Evolutionary conservation across 2,113 vertebrate species (phyloP).

Genomic region (Sturnira hondurensis): DNA sequence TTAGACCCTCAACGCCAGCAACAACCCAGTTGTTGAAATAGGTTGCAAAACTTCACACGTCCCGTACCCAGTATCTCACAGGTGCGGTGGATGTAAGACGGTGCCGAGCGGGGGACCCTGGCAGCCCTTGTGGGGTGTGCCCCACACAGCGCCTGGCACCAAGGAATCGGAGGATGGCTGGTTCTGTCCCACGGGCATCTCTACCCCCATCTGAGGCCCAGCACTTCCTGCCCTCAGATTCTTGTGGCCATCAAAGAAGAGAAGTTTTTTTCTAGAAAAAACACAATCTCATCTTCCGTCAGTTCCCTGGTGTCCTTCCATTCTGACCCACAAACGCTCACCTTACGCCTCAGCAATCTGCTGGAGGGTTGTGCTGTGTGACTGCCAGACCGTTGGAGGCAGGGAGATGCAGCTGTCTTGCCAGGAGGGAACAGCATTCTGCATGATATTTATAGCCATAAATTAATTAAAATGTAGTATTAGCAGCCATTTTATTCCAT

Average conservation of each 20-base stretch:
- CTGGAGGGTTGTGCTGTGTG: neutral
- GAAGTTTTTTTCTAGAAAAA: neutral
- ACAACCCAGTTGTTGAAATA: neutral
- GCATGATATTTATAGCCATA: slow-evolving; percentile 59
- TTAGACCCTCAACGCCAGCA: neutral
- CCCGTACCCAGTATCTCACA: neutral
- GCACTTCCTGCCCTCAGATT: neutral
- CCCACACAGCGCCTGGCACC: neutral
- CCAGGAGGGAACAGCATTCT: slow-evolving; percentile 26
- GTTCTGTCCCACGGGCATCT: neutral
- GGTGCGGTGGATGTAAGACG: neutral
- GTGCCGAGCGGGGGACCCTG: neutral
- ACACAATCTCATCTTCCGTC: neutral
- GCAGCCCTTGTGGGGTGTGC: too few species aligned
- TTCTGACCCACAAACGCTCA: neutral
- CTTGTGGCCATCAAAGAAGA: neutral
- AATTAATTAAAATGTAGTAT: slow-evolving; percentile 66
- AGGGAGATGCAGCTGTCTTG: slow-evolving; percentile 17
- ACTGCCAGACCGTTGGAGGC: neutral
- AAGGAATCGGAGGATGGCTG: neutral
- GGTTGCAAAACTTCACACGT: neutral
- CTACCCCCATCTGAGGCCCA: neutral
- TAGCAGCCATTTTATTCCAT: slow-evolving; percentile 59
- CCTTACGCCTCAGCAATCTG: neutral
- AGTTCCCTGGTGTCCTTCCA: neutral